Evolutionary conservation across 2,113 vertebrate genomes (phyloP).

Genomic region (Myiozetetes cayanensis): DNA sequence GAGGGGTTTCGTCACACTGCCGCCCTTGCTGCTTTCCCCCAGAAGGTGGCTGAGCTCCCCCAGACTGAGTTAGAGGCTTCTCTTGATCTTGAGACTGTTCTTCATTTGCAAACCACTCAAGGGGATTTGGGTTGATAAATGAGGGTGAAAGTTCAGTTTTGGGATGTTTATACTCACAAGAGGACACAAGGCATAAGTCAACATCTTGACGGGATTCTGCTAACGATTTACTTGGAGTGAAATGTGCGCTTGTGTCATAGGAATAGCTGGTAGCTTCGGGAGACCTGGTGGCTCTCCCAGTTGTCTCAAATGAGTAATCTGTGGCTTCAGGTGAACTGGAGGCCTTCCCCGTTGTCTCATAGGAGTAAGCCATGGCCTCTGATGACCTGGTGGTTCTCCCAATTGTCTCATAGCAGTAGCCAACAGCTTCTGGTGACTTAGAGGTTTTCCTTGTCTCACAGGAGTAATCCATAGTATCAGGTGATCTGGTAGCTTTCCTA

Average conservation of each 20-base stretch:
- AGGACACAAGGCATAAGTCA: slow-evolving; percentile 90
- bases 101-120: slow-evolving; percentile 92
- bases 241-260: slow-evolving; percentile 69
- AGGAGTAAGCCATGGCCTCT: slow-evolving; percentile 56
- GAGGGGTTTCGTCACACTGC: slow-evolving; percentile 93
- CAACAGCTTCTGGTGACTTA: slow-evolving; percentile 44
- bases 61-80: slow-evolving; percentile 81
- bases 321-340: slow-evolving; percentile 47
- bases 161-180: slow-evolving; percentile 93
- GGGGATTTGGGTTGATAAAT: slow-evolving; percentile 94
- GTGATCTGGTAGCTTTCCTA: slow-evolving; percentile 40
- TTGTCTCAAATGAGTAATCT: slow-evolving; percentile 60
- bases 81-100: slow-evolving; percentile 80
- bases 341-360: slow-evolving; percentile 13
- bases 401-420: slow-evolving; percentile 62
- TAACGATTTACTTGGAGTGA: slow-evolving; percentile 70
- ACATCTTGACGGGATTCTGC: slow-evolving; percentile 86
- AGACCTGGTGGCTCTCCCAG: slow-evolving; percentile 42
- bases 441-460: slow-evolving; percentile 60
- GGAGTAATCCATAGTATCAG: slow-evolving; percentile 44
- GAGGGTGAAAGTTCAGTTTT: slow-evolving; percentile 96
- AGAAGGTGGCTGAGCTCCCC: slow-evolving; percentile 84
- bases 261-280: slow-evolving; percentile 58
- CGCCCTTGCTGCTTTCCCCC: slow-evolving; percentile 84
- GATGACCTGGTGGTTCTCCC: slow-evolving; percentile 58